Evolutionary conservation across 2,888 invertebrate species (phyloP), one percentile per base, ranked within the genome.

Genomic region (Hydriomena furcata): DNA sequence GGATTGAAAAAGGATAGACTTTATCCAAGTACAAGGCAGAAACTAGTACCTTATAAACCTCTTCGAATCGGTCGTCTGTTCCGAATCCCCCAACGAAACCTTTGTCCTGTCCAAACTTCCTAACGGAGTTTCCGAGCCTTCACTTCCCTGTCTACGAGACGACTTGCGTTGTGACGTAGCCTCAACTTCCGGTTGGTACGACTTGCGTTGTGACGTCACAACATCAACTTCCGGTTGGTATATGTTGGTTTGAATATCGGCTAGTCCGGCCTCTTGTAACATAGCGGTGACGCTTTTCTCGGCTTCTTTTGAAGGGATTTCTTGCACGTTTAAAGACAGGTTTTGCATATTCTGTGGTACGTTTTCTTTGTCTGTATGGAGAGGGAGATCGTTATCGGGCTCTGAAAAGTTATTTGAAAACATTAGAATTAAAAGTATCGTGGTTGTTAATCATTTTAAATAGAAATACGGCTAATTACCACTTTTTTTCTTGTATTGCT

Each of bases 51-150:
- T 71, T 53, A 87, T 76, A 55, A 82, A 79, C 43, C 66, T 74
- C 47, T 60, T 75, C 0, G 83, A 80, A 27, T 86, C 87, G 0
- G 87, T 85, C 0, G 82, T 82, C 3, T 63, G 64, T 2, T 76
- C 82, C 0, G 86, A 83, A 23, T 84, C 85, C 0, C 88, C 88
- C 1, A 89, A 71, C 2, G 88, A 89, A 25, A 89, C 88, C 50
- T 78, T 82, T 0, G 89, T 89, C 10, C 89, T 70, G 45, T 89
- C 89, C 10, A 87, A 55, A 49, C 89, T 89, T 1, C 89, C 89
- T 12, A 86, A 49, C 0, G 68, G 85, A 0, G 87, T 82, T 44
- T 88, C 88, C 0, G 79, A 74, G 3, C 66, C 55, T 0, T 71
- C 76, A 46, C 80, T 80, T 0, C 46, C 63, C 10, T 46, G 54